Conservation (phyloP, 2,888 invertebrate genomes). For the Gari tellinella region DNA sequence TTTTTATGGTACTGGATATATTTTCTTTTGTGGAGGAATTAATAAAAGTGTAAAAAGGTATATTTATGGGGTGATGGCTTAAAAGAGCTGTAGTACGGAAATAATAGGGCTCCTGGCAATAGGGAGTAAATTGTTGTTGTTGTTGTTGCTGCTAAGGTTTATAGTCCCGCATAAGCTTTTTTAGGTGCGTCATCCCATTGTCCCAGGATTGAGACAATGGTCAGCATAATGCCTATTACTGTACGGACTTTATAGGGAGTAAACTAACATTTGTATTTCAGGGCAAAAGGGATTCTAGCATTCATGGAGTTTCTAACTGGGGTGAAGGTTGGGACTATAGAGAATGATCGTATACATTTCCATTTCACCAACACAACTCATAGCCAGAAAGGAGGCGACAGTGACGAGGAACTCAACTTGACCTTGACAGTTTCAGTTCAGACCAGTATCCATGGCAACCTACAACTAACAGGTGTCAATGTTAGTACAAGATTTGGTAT, state of each 20-base stretch:
- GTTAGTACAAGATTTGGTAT: too few species aligned
- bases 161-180: too few species aligned
- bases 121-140: too few species aligned
- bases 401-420: conserved; percentile 8
- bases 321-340: conserved; percentile 11
- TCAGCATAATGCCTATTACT: not conserved
- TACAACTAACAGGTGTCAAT: conserved; percentile 42
- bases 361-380: conserved; percentile 6
- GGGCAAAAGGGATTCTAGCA: conserved; percentile 18
- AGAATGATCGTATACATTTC: conserved; percentile 15
- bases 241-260: not conserved
- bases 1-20: too few species aligned
- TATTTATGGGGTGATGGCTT: too few species aligned
- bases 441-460: conserved; percentile 12
- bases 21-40: too few species aligned
- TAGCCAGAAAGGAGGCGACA: not conserved
- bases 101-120: too few species aligned
- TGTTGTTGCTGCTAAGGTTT: too few species aligned
- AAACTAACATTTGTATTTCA: conserved; percentile 3
- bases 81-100: too few species aligned
- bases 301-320: conserved; percentile 32
- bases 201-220: too few species aligned
- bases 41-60: too few species aligned
- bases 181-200: too few species aligned
- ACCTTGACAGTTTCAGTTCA: conserved; percentile 37